Conservation (phyloP, 2,888 invertebrate species). For the Drosophila mercatorum region DNA sequence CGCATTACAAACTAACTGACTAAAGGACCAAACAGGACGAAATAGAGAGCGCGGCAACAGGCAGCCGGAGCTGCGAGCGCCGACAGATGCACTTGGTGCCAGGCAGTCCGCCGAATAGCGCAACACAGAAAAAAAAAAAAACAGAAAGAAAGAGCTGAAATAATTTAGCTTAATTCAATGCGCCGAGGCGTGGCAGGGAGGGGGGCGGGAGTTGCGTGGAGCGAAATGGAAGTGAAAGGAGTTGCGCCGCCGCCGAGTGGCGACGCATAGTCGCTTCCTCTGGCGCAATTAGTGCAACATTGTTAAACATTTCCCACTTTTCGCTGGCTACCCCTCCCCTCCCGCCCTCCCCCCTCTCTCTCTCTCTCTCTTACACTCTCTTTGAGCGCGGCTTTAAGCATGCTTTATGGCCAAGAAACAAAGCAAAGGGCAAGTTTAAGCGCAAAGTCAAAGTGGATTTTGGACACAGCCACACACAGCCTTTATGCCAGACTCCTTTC, state of each 20-base stretch:
- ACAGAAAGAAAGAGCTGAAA: conserved; percentile 35
- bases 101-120: conserved; percentile 53
- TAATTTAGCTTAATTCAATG: conserved; percentile 77
- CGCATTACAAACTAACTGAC: conserved; percentile 32
- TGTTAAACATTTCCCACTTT: conserved; percentile 62
- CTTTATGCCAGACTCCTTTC: background rate
- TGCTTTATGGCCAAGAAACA: conserved; percentile 45
- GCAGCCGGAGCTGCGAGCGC: conserved; percentile 9
- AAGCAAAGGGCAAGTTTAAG: conserved; percentile 76
- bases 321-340: background rate
- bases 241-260: conserved; percentile 33
- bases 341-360: background rate
- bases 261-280: conserved; percentile 72
- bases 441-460: conserved; percentile 63
- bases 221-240: conserved; percentile 22
- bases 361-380: conserved; percentile 27
- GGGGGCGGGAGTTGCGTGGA: background rate
- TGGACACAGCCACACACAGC: conserved; percentile 20
- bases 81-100: conserved; percentile 71
- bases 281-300: conserved; percentile 82
- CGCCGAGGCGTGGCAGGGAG: conserved; percentile 9
- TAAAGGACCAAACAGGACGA: conserved; percentile 1
- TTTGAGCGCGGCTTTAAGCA: conserved; percentile 42
- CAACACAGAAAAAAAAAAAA: conserved; percentile 51
- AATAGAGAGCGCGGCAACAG: conserved; percentile 4